Evolutionary conservation across 2,888 invertebrate species (phyloP).

Genomic region (Tenthredo mesomela): DNA sequence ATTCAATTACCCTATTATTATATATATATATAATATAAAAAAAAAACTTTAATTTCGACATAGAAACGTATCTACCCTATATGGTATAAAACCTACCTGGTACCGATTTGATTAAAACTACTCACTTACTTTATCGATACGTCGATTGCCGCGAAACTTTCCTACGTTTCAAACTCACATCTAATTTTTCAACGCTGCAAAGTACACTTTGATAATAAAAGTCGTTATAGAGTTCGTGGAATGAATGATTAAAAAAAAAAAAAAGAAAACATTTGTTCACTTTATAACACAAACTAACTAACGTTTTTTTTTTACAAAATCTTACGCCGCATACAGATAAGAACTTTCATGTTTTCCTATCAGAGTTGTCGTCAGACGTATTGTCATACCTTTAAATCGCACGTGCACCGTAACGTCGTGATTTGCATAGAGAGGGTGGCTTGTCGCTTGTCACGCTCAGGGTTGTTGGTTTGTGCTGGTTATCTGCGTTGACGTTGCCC

Average conservation of each 20-base stretch:
- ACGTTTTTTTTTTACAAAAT: background rate
- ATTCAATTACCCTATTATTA: background rate
- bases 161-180: background rate
- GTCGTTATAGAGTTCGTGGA: background rate
- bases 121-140: background rate
- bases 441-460: slow-evolving; percentile 42
- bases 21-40: too few relatives aligned
- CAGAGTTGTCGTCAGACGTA: background rate
- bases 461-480: slow-evolving; percentile 37
- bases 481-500: slow-evolving; percentile 40
- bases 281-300: background rate
- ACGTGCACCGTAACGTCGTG: slow-evolving; percentile 25
- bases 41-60: slow-evolving; percentile 31
- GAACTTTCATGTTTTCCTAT: slow-evolving; percentile 13
- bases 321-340: background rate
- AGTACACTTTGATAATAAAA: background rate
- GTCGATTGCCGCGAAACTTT: slow-evolving; percentile 1
- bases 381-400: slow-evolving; percentile 35
- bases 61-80: background rate
- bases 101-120: background rate
- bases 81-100: background rate
- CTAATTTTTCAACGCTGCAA: background rate
- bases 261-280: background rate
- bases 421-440: slow-evolving; percentile 43
- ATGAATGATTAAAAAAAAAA: background rate